Evolutionary conservation across 2,888 invertebrate species (phyloP).

Genomic region (Lydus trimaculatus): DNA sequence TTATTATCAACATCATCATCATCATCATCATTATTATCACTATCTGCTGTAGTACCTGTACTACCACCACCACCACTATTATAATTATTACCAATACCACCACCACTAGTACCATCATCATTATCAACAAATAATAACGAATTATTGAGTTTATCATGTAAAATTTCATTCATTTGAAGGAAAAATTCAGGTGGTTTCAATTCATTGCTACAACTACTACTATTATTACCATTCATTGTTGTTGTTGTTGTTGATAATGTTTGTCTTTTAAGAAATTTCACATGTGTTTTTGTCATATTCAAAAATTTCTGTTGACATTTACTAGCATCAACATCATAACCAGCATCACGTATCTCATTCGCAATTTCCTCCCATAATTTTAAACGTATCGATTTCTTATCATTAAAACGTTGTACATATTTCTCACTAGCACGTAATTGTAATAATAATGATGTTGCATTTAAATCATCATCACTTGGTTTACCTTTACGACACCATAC

Average conservation of each 20-base stretch:
- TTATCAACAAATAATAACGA: neutral
- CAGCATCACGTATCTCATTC: slow-evolving; percentile 13
- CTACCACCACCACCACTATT: neutral
- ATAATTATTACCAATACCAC: neutral
- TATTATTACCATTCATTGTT: neutral
- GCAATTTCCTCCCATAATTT: slow-evolving; percentile 20
- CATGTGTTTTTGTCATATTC: slow-evolving; percentile 13
- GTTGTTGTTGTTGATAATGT: neutral
- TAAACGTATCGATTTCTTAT: slow-evolving; percentile 8
- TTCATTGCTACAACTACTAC: too few species aligned
- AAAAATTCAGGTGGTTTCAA: slow-evolving; percentile 7
- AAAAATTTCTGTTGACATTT: slow-evolving; percentile 20
- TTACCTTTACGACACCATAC: slow-evolving; percentile 20
- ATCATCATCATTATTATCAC: neutral
- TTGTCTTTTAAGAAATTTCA: slow-evolving; percentile 7
- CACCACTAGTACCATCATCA: neutral
- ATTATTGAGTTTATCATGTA: neutral
- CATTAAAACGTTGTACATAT: slow-evolving; percentile 10
- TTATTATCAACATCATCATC: neutral
- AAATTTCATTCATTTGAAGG: neutral
- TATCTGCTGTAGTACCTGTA: neutral
- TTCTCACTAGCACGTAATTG: slow-evolving; percentile 15
- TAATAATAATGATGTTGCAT: slow-evolving; percentile 6
- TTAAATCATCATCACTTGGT: slow-evolving; percentile 11
- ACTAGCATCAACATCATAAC: slow-evolving; percentile 16